Conservation (phyloP, 2,888 invertebrate genomes). For the Spilarctia lutea region DNA sequence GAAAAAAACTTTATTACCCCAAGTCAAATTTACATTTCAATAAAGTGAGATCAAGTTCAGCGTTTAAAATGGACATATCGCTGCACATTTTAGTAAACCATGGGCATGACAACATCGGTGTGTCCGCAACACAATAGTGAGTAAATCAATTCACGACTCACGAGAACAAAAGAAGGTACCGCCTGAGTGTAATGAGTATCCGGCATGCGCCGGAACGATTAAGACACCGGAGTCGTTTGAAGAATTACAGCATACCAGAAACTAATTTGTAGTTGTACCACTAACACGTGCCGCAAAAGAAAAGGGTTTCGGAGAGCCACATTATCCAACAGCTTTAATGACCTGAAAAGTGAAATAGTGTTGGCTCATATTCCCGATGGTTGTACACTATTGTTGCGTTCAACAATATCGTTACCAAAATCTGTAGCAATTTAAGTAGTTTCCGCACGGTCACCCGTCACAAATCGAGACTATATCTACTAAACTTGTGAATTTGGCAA, state of each 20-base stretch:
- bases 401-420: conserved; percentile 53
- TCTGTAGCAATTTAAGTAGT: conserved; percentile 50
- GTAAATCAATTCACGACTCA: conserved; percentile 77
- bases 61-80: conserved; percentile 56
- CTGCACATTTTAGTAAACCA: conserved; percentile 37
- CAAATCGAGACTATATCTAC: conserved; percentile 56
- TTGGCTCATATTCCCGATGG: conserved; percentile 44
- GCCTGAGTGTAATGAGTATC: conserved; percentile 63
- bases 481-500: conserved; percentile 62
- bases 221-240: conserved; percentile 69
- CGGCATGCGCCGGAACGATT: conserved; percentile 64
- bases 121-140: conserved; percentile 69
- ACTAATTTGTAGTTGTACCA: conserved; percentile 76
- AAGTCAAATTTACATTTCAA: conserved; percentile 70
- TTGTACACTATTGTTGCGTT: conserved; percentile 48
- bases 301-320: conserved; percentile 61
- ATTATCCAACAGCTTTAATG: conserved; percentile 70
- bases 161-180: conserved; percentile 69
- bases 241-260: conserved; percentile 63
- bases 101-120: conserved; percentile 39
- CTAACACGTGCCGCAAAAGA: conserved; percentile 66
- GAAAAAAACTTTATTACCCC: conserved; percentile 56
- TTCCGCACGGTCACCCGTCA: conserved; percentile 50
- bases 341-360: conserved; percentile 57
- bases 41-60: conserved; percentile 56